Evolutionary conservation across 1,140 invertebrate species (phyloP).

Genomic region (Panulirus ornatus): DNA sequence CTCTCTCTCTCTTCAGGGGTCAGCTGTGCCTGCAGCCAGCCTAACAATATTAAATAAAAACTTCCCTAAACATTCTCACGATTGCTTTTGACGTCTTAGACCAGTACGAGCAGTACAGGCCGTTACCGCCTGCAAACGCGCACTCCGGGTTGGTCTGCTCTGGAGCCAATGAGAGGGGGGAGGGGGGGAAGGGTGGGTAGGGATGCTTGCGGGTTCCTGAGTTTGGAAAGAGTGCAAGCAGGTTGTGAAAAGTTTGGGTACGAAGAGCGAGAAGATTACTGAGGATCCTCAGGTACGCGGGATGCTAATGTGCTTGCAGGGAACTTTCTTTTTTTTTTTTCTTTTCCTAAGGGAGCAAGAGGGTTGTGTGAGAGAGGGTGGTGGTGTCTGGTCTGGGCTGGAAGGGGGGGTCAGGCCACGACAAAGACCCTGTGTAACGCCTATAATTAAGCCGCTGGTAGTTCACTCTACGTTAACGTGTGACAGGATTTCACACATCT

Average conservation of each 20-base stretch:
- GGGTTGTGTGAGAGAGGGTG: no score
- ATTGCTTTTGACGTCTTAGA: background rate
- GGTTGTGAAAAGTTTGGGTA: background rate
- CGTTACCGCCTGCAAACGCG: background rate
- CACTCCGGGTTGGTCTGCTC: background rate
- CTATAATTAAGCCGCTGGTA: no score
- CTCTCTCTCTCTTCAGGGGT: background rate
- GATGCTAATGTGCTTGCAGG: background rate
- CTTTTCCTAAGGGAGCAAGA: no score
- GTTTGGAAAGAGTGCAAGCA: background rate
- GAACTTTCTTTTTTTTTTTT: background rate
- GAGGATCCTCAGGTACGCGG: background rate
- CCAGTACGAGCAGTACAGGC: background rate
- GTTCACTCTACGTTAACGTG: no score
- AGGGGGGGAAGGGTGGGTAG: no score
- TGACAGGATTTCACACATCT: no score
- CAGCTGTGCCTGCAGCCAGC: background rate
- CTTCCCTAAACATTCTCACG: background rate
- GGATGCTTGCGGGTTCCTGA: background rate
- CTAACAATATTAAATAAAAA: background rate
- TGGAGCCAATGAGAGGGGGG: background rate
- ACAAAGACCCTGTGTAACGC: no score
- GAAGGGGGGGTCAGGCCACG: no score
- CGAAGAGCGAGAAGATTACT: background rate
- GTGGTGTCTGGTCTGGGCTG: no score